These are phyloP conservation scores for Xanthorhoe designata DNA, from an alignment of 2,888 invertebrate genomes.

Conservation along the genomic window DNA sequence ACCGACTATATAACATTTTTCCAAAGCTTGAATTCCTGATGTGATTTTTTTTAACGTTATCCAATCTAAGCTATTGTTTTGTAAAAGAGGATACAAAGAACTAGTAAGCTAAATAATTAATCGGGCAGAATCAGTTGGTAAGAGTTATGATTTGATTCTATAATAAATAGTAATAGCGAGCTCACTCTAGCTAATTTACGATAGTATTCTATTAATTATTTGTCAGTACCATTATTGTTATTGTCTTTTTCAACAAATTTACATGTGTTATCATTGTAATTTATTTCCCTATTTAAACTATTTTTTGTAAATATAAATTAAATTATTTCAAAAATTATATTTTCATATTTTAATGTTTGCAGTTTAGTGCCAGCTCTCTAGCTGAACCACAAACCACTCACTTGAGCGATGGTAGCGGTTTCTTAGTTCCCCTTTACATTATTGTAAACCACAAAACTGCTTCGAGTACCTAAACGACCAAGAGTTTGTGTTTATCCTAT, in stretches of 20 bases:
- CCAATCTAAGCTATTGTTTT: too few species aligned
- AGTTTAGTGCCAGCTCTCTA: not conserved
- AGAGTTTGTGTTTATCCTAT: not conserved
- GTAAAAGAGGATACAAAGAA: too few species aligned
- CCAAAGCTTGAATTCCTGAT: too few species aligned
- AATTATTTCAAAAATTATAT: not conserved
- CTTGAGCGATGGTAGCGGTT: slow-evolving; percentile 12
- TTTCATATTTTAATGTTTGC: not conserved
- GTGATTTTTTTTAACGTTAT: too few species aligned
- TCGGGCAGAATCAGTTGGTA: too few species aligned
- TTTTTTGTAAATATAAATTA: not conserved
- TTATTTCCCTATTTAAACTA: not conserved
- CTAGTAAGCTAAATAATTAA: too few species aligned
- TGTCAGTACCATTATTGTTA: too few species aligned
- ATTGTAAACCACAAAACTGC: slow-evolving; percentile 14
- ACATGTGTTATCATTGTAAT: not conserved
- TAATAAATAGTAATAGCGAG: too few species aligned
- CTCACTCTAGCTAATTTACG: too few species aligned
- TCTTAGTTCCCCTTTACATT: not conserved
- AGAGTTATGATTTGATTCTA: too few species aligned
- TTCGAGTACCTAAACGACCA: not conserved
- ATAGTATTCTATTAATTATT: too few species aligned
- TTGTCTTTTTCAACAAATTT: not conserved
- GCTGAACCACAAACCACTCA: slow-evolving; percentile 16
- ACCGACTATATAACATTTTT: too few species aligned